These are phyloP conservation scores for Tiaroga cobitis DNA, from an alignment of 2,797 vertebrate species.

Conservation along the genomic window DNA sequence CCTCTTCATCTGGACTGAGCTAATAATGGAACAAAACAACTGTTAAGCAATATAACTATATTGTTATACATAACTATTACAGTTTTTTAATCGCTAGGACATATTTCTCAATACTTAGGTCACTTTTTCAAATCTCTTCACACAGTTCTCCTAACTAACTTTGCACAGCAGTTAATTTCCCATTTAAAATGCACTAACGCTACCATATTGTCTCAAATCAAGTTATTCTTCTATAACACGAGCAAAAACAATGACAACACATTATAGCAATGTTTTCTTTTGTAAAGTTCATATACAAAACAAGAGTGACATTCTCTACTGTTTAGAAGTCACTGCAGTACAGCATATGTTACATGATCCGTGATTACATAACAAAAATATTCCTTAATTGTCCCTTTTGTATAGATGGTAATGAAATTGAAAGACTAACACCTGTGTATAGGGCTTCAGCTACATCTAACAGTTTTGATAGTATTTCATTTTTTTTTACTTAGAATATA, in stretches of 20 bases:
- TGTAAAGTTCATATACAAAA: neutral
- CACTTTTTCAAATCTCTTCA: neutral
- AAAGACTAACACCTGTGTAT: neutral
- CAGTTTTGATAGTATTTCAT: neutral
- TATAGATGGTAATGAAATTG: neutral
- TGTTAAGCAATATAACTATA: neutral
- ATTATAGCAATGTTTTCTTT: neutral
- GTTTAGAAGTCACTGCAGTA: neutral
- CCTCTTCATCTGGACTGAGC: slow-evolving; percentile 96
- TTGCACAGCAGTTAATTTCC: neutral
- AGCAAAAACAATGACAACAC: neutral
- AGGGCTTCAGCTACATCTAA: neutral
- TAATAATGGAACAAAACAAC: slow-evolving; percentile 61
- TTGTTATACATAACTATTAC: neutral
- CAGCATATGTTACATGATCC: neutral
- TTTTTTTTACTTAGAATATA: neutral
- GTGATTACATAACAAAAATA: neutral
- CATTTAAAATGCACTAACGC: neutral
- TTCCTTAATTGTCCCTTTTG: neutral
- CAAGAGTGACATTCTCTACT: neutral
- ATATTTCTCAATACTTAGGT: neutral
- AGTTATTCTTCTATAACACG: neutral
- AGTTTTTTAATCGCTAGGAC: neutral
- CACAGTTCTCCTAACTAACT: neutral
- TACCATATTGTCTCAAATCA: neutral